Conservation (phyloP, 2,113 vertebrate species). For the Thunnus thynnus region DNA sequence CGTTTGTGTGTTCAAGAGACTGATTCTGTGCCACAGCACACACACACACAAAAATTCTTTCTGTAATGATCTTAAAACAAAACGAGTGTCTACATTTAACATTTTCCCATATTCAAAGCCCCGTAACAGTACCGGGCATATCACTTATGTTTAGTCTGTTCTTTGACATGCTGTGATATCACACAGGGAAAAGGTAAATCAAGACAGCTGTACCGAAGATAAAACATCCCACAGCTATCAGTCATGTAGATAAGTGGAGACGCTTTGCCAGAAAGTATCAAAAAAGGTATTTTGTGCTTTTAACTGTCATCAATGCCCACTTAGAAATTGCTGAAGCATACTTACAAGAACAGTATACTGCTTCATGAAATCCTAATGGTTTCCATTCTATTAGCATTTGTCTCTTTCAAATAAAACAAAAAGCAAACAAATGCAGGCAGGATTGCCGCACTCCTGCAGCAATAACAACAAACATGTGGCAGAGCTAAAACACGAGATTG, state of each 20-base stretch:
- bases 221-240: constrained; percentile 67
- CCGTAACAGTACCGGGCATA: constrained; percentile 20
- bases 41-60: constrained; percentile 32
- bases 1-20: constrained; percentile 21
- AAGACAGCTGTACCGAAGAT: constrained; percentile 65
- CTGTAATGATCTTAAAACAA: constrained; percentile 43
- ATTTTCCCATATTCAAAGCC: constrained; percentile 45
- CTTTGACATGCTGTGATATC: constrained; percentile 64
- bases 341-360: constrained; percentile 26
- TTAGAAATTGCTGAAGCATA: constrained; percentile 9
- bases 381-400: constrained; percentile 2
- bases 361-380: constrained; percentile 20
- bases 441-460: background rate
- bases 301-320: constrained; percentile 36
- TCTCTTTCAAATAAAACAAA: constrained; percentile 19
- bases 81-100: constrained; percentile 45
- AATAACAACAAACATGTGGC: constrained; percentile 10
- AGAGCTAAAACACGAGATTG: background rate
- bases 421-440: background rate
- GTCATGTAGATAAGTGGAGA: constrained; percentile 49
- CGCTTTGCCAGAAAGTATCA: constrained; percentile 35
- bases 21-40: constrained; percentile 4
- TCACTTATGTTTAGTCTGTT: constrained; percentile 74
- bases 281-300: constrained; percentile 30
- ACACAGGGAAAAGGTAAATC: constrained; percentile 64